Conservation (phyloP, 37 sponge, comb jelly and placozoan species). For the Oscarella lobularis region DNA sequence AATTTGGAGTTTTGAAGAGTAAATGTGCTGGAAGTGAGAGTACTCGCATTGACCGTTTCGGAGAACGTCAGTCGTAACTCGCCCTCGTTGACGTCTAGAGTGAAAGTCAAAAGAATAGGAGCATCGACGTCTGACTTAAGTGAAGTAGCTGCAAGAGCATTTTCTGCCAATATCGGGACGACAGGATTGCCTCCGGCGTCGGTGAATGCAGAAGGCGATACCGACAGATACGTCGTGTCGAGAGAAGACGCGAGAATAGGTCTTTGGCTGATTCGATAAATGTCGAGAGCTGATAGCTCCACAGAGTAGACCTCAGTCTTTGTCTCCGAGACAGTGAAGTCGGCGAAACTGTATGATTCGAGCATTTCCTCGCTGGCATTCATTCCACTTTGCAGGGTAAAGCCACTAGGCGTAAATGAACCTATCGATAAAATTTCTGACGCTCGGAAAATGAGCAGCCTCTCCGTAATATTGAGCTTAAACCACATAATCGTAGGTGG, state of each 20-base stretch:
- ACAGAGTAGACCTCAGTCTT: neutral
- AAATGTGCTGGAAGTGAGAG: neutral
- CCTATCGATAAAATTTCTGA: conserved; percentile 66
- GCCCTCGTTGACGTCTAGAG: neutral
- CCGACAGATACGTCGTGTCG: conserved; percentile 23
- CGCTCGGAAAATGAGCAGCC: conserved; percentile 33
- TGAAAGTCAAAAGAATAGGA: neutral
- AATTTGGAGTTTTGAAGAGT: neutral
- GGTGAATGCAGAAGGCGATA: conserved; percentile 21
- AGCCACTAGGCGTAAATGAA: conserved; percentile 34
- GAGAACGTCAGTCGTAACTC: neutral
- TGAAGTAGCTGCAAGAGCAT: neutral
- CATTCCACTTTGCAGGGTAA: conserved; percentile 40
- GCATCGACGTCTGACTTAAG: neutral
- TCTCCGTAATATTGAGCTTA: conserved; percentile 36
- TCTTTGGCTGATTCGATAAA: conserved; percentile 19
- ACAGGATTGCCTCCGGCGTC: conserved; percentile 65
- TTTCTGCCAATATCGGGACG: conserved; percentile 2
- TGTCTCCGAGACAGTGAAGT: neutral
- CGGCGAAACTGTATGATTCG: neutral
- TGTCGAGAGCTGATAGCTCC: neutral
- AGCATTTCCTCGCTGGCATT: neutral
- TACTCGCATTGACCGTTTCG: neutral
- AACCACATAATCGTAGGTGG: conserved; percentile 42
- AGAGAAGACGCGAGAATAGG: conserved; percentile 11